These are phyloP conservation scores for Acanthacorydalis orientalis DNA, from an alignment of 2,888 invertebrate species.

Conservation along the genomic window DNA sequence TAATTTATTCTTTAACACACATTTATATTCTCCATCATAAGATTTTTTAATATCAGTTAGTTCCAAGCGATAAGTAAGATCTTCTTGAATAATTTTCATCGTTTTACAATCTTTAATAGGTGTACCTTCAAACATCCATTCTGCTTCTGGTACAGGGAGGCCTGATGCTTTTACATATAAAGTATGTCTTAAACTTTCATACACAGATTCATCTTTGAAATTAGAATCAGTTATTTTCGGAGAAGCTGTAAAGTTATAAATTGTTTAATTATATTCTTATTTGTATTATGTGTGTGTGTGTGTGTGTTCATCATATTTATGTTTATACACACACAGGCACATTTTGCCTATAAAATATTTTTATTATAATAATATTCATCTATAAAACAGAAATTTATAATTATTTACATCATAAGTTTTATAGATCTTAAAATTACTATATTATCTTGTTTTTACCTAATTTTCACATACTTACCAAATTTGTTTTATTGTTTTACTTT, in stretches of 20 bases:
- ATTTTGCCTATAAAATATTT: too few relatives aligned
- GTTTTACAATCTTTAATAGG: conserved; percentile 44
- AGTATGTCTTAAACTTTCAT: conserved; percentile 64
- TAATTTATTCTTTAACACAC: conserved; percentile 64
- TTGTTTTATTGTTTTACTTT: too few relatives aligned
- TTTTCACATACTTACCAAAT: too few relatives aligned
- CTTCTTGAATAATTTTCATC: conserved; percentile 43
- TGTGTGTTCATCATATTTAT: too few relatives aligned
- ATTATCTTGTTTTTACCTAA: too few relatives aligned
- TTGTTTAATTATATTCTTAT: too few relatives aligned
- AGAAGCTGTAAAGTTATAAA: conserved; percentile 31
- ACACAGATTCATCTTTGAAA: conserved; percentile 55
- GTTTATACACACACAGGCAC: too few relatives aligned
- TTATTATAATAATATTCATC: too few relatives aligned
- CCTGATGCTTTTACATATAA: conserved; percentile 66
- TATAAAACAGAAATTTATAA: too few relatives aligned
- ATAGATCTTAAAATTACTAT: too few relatives aligned
- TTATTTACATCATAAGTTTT: too few relatives aligned
- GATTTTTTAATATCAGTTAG: conserved; percentile 45
- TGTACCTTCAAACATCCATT: conserved; percentile 64
- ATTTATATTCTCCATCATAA: conserved; percentile 66
- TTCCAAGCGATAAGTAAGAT: conserved; percentile 55
- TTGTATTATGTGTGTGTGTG: too few relatives aligned
- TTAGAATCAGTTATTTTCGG: conserved; percentile 56
- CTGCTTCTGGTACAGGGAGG: conserved; percentile 57